Evolutionary conservation across 2,797 vertebrate species (phyloP), one percentile per base, ranked within the genome.

Genomic region (Enteromius argenteus): DNA sequence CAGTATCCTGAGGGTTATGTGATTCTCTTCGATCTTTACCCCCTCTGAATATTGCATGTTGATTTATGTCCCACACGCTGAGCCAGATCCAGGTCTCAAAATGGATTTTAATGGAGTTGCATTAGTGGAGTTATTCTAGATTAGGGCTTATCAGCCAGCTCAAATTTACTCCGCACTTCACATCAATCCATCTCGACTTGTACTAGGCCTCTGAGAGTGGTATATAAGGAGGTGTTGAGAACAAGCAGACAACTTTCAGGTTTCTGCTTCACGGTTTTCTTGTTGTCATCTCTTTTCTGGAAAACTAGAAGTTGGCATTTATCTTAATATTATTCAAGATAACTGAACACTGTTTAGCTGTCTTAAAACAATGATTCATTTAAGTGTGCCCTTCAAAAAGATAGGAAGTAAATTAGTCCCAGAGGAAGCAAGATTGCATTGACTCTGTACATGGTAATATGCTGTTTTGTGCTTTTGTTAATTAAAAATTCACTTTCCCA

Each of bases 121-220:
- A 71, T 71, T 81, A 68, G 49, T 39, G 23, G 49, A 60, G 5
- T 69, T 56, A 71, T 72, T 56, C 10, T 42, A 71, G 49, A 67
- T 68, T 68, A 58, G 7, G 15, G n/a, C 8, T 56, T 56, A 56
- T 58, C 56, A 51, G 79, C 15, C 19, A 42, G 46, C 49, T 76
- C 51, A 23, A 9, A 5, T 76, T 39, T 56, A 58, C 67, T 56
- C 49, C 17, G 5, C 35, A 23, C 49, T 67, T 76, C 35, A 60
- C 7, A 51, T 23, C 35, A 74, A 27, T 60, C 67, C 53, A 42
- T 58, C 67, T 56, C 64, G 42, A 71, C 10, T 71, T 21, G 19
- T 51, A 23, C 23, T 14, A 56, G 32, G 78, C 78, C 60, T 51
- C 10, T 13, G 60, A 67, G 66, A 53, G 32, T 37, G 67, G 21